Evolutionary conservation across 2,113 vertebrate species (phyloP).

Genomic region (Tetrao urogallus): DNA sequence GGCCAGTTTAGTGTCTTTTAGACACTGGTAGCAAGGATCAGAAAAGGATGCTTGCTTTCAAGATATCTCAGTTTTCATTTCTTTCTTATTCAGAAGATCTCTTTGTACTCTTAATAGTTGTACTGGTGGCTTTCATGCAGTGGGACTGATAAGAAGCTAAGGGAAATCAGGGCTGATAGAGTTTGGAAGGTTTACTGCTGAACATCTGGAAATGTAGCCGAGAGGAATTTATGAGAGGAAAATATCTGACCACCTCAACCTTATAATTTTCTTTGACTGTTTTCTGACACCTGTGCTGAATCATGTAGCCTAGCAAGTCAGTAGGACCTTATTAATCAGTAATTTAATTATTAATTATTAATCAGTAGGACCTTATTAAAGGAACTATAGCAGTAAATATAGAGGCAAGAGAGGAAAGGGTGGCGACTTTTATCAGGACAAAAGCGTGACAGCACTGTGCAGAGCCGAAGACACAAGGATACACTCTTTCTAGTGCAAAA

Average conservation of each 20-base stretch:
- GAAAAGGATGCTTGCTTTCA: background rate
- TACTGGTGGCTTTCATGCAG: background rate
- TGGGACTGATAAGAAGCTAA: background rate
- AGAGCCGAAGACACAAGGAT: background rate
- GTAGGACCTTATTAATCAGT: no score
- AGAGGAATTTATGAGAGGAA: constrained; percentile 36
- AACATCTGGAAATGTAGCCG: constrained; percentile 45
- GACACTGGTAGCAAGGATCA: background rate
- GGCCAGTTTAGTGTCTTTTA: background rate
- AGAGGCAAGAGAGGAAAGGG: background rate
- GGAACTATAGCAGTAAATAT: background rate
- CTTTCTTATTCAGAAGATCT: background rate
- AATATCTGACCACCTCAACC: background rate
- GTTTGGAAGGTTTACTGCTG: background rate
- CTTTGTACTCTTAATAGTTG: background rate
- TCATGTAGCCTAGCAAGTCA: background rate
- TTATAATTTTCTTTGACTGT: background rate
- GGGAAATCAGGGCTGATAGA: background rate
- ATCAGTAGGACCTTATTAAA: background rate
- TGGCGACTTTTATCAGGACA: background rate
- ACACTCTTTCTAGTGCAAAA: constrained; percentile 1
- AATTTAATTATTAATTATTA: no score
- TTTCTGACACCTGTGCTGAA: constrained; percentile 35
- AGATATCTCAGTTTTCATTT: background rate
- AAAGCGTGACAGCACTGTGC: background rate